Base-by-base conservation (phyloP, 2,888 invertebrate genomes). In the Synanthedon myopaeformis region DNA sequence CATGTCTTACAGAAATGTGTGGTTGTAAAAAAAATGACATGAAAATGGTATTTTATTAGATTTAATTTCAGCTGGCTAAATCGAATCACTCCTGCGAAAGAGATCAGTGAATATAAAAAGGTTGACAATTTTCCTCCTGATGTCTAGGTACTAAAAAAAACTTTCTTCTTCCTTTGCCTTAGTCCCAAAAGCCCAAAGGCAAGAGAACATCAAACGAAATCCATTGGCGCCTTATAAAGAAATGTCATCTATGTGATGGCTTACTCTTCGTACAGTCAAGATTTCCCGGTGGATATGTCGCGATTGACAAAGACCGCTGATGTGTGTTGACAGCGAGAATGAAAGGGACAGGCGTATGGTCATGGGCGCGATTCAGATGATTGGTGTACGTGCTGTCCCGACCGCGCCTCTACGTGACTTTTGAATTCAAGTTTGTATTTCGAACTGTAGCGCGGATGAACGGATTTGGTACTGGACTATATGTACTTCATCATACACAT, bases 361-460 rank as follows among this genome's bases (percentile, higher is more conserved):
- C 81, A 83, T 79, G 78, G 79, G 73, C 72, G 74, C 75, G 78
- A 77, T 78, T 79, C 70, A 75, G 82, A 84, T 83, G 85, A 86
- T 86, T 82, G 82, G 79, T 76, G 77, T 82, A 85, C 85, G 85
- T 86, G 86, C 79, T 68, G 69, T 71, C 72, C 67, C 76, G 78
- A 81, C 83, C 85, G 82, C 85, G 69, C 68, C 67, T 73, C 67
- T 77, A 83, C 84, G 85, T 85, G 85, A 84, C 83, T 80, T 72
- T 70, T 67, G 71, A 71, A 66, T 64, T 67, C 57, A 67, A 66
- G 65, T 70, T 67, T 56, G 35, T 35, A 35, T 35, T 35, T 51
- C 12, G n/a, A 11, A 17, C 23, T 51, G 19, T 35, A 35, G 10
- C 10, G 35, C 35, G 10, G 1, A 35, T 10, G 35, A 67, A 42